Conservation (phyloP, 2,888 invertebrate genomes). For the Panopea generosa region DNA sequence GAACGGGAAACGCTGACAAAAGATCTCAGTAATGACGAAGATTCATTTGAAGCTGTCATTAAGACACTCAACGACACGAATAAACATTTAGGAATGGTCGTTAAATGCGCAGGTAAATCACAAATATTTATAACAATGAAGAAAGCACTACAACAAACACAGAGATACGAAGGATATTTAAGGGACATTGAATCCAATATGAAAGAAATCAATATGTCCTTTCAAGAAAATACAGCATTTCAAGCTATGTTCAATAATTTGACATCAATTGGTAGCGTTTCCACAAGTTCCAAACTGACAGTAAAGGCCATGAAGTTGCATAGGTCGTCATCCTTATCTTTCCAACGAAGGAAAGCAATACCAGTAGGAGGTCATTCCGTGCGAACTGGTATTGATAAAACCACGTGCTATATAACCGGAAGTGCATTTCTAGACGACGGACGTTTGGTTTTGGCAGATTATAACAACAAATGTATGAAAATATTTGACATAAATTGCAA, state of each 20-base stretch:
- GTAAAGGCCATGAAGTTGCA: neutral
- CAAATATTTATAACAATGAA: constrained; percentile 33
- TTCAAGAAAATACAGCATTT: constrained; percentile 15
- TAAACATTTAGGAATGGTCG: constrained; percentile 6
- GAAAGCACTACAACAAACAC: constrained; percentile 10
- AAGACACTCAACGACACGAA: constrained; percentile 13
- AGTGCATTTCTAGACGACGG: constrained; percentile 31
- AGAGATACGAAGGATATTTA: constrained; percentile 20
- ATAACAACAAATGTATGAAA: constrained; percentile 36
- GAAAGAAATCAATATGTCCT: constrained; percentile 17
- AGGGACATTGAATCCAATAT: constrained; percentile 10
- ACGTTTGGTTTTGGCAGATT: constrained; percentile 24
- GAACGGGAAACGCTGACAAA: constrained; percentile 12
- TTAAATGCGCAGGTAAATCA: neutral
- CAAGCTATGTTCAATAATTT: constrained; percentile 5
- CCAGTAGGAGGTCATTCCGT: constrained; percentile 40
- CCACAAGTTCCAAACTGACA: neutral
- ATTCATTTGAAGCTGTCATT: constrained; percentile 20
- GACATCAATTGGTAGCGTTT: constrained; percentile 8
- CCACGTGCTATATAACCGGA: constrained; percentile 39
- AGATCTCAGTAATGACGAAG: constrained; percentile 7
- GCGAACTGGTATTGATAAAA: constrained; percentile 28
- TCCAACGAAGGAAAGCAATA: constrained; percentile 23
- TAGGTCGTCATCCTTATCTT: neutral
- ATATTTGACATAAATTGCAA: constrained; percentile 26